Evolutionary conservation across 2,797 vertebrate species (phyloP).

Genomic region (Numenius phaeopus): DNA sequence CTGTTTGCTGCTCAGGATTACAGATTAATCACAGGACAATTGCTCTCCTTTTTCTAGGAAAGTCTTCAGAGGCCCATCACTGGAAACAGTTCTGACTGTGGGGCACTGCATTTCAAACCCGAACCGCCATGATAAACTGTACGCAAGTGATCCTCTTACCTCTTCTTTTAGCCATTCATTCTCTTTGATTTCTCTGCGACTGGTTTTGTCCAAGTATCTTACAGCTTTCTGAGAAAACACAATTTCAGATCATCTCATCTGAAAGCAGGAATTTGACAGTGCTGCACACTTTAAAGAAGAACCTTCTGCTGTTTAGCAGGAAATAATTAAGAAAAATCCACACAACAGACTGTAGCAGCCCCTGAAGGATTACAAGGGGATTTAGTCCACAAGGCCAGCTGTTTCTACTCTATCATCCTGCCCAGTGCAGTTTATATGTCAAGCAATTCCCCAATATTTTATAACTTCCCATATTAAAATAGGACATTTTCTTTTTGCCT

Average conservation of each 20-base stretch:
- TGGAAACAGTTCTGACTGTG: not conserved
- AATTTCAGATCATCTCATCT: not conserved
- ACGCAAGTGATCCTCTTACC: constrained; percentile 69
- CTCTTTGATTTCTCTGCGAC: constrained; percentile 77
- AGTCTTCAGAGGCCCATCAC: not conserved
- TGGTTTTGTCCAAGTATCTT: constrained; percentile 73
- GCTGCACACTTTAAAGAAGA: not conserved
- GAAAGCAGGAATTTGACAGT: not conserved
- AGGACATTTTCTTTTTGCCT: not conserved
- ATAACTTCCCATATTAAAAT: not conserved
- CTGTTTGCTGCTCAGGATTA: not conserved
- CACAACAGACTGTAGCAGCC: not conserved
- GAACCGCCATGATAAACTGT: not conserved
- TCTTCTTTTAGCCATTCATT: constrained; percentile 83
- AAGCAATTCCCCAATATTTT: constrained; percentile 17
- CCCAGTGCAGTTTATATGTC: not conserved
- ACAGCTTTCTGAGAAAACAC: constrained; percentile 80
- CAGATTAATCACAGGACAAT: not conserved
- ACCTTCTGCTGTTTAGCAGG: constrained; percentile 1
- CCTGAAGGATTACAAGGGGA: constrained; percentile 5
- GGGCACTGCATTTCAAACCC: not conserved
- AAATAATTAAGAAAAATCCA: constrained; percentile 26
- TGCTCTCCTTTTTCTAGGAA: not conserved
- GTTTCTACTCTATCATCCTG: constrained; percentile 13
- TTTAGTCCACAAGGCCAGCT: constrained; percentile 39